Evolutionary conservation across 2,888 invertebrate genomes (phyloP).

Genomic region (Trachelus iudaicus): DNA sequence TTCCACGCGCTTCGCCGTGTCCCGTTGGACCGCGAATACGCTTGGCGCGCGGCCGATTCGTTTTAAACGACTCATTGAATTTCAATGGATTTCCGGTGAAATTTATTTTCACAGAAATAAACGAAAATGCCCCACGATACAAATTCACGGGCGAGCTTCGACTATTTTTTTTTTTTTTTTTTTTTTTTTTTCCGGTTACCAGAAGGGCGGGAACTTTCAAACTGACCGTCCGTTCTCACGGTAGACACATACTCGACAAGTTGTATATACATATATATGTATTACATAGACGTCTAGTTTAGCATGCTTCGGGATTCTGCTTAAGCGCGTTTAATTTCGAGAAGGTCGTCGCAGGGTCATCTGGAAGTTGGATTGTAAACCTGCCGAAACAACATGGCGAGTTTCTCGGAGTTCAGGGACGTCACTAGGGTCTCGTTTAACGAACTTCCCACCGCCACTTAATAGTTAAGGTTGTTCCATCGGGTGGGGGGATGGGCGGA

Average conservation of each 20-base stretch:
- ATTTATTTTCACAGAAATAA: too few relatives aligned
- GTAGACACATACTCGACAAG: too few relatives aligned
- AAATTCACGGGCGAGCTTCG: neutral
- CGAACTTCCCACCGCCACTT: neutral
- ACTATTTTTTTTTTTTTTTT: too few relatives aligned
- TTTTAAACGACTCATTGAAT: neutral
- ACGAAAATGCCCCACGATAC: neutral
- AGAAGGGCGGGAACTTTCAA: neutral
- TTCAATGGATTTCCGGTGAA: too few relatives aligned
- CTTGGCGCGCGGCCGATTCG: neutral
- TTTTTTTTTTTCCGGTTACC: neutral
- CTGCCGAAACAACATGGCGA: neutral
- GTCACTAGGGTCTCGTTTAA: neutral
- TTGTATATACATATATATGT: too few relatives aligned
- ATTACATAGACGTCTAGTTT: neutral
- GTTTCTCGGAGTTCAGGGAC: neutral
- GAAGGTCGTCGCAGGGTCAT: neutral
- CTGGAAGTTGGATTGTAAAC: neutral
- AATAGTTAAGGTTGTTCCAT: neutral
- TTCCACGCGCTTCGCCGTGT: neutral
- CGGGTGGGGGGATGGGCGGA: too few relatives aligned
- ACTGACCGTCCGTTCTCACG: neutral
- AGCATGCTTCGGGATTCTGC: neutral
- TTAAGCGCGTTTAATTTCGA: neutral
- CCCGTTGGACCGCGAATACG: neutral